Percentiles rank a stretch among this genome's conserved stretches.
Evolutionary conservation across 2,888 invertebrate species (phyloP).

Genomic region (Ophion ventricosus): DNA sequence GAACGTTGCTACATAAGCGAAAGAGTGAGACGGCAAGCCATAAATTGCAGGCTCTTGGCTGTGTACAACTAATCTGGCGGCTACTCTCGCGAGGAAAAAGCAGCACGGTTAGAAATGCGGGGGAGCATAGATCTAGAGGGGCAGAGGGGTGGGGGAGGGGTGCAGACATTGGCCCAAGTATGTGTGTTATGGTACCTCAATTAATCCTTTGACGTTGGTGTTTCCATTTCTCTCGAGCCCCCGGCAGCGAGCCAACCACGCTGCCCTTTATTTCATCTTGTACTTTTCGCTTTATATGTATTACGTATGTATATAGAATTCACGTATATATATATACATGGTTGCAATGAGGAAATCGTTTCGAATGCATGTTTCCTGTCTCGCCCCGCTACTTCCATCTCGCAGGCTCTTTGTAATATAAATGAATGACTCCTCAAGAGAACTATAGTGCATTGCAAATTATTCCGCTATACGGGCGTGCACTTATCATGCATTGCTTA

Average conservation of each 20-base stretch:
- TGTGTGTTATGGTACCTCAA: conserved; percentile 65
- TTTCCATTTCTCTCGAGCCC: conserved; percentile 61
- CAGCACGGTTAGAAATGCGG: conserved; percentile 19
- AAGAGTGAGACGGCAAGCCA: conserved; percentile 46
- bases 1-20: conserved; percentile 18
- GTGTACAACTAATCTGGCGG: conserved; percentile 37
- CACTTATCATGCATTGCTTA: conserved; percentile 41
- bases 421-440: conserved; percentile 56
- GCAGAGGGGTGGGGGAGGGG: conserved; percentile 31
- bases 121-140: conserved; percentile 1
- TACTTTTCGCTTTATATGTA: neutral
- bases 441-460: conserved; percentile 49
- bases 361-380: conserved; percentile 62
- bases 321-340: neutral
- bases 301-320: neutral
- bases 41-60: conserved; percentile 57
- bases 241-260: conserved; percentile 56
- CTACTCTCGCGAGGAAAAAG: conserved; percentile 34
- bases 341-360: conserved; percentile 61
- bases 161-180: conserved; percentile 60
- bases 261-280: conserved; percentile 51
- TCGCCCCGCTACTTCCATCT: conserved; percentile 58
- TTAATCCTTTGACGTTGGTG: conserved; percentile 66
- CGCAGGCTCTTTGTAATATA: conserved; percentile 45
- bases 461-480: conserved; percentile 28